Conservation (phyloP, 1,140 invertebrate species). For the Archivesica marissinica region DNA sequence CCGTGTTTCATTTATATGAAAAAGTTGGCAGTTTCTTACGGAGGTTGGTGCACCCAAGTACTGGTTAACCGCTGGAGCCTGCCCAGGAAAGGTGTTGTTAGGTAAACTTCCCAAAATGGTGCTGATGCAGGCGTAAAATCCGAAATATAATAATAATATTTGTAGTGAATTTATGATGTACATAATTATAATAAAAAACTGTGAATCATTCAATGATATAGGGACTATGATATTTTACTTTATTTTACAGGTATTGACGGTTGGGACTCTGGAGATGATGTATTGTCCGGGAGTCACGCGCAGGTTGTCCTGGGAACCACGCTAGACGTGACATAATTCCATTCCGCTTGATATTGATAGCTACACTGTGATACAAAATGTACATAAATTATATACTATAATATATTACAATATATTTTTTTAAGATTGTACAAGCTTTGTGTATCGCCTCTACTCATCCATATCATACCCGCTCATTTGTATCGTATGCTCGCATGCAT, state of each 20-base stretch:
- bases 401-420: no score
- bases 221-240: neutral
- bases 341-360: neutral
- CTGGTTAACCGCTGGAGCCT: no score
- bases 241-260: constrained; percentile 62
- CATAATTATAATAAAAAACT: neutral
- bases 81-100: no score
- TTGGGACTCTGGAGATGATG: constrained; percentile 63
- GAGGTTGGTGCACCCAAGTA: no score
- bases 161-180: neutral
- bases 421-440: no score
- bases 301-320: constrained; percentile 71
- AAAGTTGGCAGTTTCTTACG: no score
- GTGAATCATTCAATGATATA: neutral
- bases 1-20: no score
- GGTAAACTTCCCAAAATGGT: neutral
- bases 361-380: constrained; percentile 4
- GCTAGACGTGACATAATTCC: constrained; percentile 38
- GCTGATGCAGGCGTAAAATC: neutral
- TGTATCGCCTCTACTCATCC: no score
- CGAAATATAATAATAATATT: neutral
- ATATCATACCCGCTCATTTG: no score
- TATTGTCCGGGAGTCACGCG: constrained; percentile 68
- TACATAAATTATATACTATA: no score
- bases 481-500: no score